A percentile compares a stretch with the other conserved stretches of the same genome.
These are phyloP conservation scores for Taurulus bubalis DNA, from an alignment of 2,113 vertebrate genomes.

Conservation along the genomic window DNA sequence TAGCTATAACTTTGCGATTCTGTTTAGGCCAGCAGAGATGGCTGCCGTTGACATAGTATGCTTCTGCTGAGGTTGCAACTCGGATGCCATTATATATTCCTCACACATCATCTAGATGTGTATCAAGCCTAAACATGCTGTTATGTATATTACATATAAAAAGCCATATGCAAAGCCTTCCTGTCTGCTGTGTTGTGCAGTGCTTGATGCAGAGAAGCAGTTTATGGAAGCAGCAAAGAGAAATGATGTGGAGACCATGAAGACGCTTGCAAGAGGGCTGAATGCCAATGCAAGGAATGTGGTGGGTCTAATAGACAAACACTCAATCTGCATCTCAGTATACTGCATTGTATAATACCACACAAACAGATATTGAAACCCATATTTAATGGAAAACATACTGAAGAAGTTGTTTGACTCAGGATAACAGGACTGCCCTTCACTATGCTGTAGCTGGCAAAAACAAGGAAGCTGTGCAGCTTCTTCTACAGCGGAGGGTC, in stretches of 20 bases:
- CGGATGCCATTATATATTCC: background rate
- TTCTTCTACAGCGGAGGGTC: constrained; percentile 90
- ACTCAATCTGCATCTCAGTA: background rate
- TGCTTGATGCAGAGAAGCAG: constrained; percentile 87
- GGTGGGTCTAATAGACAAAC: constrained; percentile 78
- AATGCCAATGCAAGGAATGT: constrained; percentile 88
- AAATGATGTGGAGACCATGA: constrained; percentile 89
- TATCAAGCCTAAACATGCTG: background rate
- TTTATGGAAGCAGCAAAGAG: constrained; percentile 90
- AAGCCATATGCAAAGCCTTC: background rate
- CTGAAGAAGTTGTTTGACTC: constrained; percentile 33
- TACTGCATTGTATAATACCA: background rate
- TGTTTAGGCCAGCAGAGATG: no score
- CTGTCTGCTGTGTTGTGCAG: constrained; percentile 72
- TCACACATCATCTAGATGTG: background rate
- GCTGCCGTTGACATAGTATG: background rate
- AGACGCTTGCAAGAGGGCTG: constrained; percentile 81
- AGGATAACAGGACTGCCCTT: constrained; percentile 88
- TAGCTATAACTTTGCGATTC: no score
- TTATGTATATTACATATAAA: background rate
- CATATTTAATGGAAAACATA: background rate
- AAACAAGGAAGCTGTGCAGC: constrained; percentile 82
- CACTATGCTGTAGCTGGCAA: constrained; percentile 90
- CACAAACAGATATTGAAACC: background rate
- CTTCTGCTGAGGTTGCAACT: background rate